These are phyloP conservation scores for Chrysolina oricalcia DNA, from an alignment of 2,888 invertebrate species.

Conservation along the genomic window DNA sequence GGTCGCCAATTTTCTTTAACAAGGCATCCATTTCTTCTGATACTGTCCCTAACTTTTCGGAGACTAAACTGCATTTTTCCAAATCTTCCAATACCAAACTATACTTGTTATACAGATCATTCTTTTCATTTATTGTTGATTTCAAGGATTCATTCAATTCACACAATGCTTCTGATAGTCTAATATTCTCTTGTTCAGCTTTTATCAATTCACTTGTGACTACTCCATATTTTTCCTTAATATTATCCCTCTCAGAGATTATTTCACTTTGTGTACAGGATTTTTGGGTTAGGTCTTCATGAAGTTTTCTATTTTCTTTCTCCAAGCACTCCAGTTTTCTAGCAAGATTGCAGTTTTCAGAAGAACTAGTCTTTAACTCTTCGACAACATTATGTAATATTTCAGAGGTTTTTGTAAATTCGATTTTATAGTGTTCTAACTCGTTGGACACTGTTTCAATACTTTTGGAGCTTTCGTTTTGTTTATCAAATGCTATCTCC, in stretches of 20 bases:
- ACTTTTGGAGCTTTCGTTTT: conserved; percentile 6
- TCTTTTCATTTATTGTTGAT: background rate
- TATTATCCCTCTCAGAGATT: background rate
- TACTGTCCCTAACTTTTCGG: conserved; percentile 30
- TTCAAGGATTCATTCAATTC: background rate
- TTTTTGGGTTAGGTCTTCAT: background rate
- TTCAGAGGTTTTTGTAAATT: background rate
- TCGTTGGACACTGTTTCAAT: background rate
- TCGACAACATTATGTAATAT: background rate
- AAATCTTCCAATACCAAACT: background rate
- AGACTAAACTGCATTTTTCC: background rate
- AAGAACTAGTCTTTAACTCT: conserved; percentile 9
- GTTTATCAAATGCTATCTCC: conserved; percentile 12
- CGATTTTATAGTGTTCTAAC: background rate
- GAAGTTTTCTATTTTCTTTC: background rate
- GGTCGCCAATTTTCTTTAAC: conserved; percentile 26
- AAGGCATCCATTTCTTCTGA: conserved; percentile 20
- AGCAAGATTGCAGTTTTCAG: background rate
- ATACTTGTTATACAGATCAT: background rate
- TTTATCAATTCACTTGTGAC: background rate
- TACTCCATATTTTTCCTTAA: background rate
- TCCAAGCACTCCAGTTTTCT: background rate
- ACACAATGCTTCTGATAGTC: background rate
- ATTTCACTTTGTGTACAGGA: background rate
- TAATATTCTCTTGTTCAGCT: background rate